Base-by-base conservation (phyloP, 2,113 vertebrate species). In the Patagioenas fasciata region DNA sequence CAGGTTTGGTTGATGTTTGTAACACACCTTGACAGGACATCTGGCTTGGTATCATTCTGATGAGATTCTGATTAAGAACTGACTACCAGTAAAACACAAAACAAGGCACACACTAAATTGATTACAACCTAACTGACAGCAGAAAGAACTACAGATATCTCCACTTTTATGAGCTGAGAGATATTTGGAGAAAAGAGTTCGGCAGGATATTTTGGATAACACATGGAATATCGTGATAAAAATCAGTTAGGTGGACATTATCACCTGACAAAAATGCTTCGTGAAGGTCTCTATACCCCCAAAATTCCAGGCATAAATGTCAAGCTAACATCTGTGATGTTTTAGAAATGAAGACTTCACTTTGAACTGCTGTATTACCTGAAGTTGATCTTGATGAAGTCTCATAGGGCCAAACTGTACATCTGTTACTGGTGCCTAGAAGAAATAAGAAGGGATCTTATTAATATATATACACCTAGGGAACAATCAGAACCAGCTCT, bases 391-490 rank as follows among this genome's bases (percentile, higher is more conserved):
- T 98, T 98, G 98, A 97, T 98, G 98, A 97, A 99, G 98, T 98
- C 98, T 99, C 99, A 99, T 99, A 97, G 99, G 99, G 96, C 99
- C 99, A 97, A 99, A 99, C 94, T 99, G 99, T 98, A 99, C 98
- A 95, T 99, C 98, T 88, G 98, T 98, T 94, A 98, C 97, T 91
- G 98, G 95, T 96, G 97, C 98, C 99, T 99, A 97, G 23, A 97
- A 95, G 97, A 65, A 89, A 95, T 70, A 97, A 97, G 38, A 96
- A 67, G 89, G 79, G 54, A 88, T 67, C n/a, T 84, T 77, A 80
- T 92, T 85, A 89, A 81, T 79, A 54, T 24, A 57, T 65, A 48
- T 16, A 34, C 12, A 80, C 17, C 7, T 15, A 69, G 18, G 21
- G 24, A 93, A 86, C 50, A 79, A 83, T n/a, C 71, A 83, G 71